Conservation (phyloP, 1,140 invertebrate genomes). For the Drosophila orena region DNA sequence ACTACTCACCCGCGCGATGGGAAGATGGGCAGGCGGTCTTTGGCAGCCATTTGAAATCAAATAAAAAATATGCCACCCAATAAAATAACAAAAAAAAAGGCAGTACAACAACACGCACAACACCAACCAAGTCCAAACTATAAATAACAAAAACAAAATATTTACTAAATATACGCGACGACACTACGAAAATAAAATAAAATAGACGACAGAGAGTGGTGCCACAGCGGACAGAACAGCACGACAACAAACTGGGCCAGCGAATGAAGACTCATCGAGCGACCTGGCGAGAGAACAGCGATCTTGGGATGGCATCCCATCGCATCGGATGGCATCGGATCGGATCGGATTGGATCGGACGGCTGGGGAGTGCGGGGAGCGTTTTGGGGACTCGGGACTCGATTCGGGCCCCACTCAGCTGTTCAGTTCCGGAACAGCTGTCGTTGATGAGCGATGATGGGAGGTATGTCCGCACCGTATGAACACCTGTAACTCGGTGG, state of each 20-base stretch:
- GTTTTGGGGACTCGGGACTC: slow-evolving; percentile 5
- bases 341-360: too few species aligned
- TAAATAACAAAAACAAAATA: slow-evolving; percentile 78
- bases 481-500: neutral
- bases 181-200: slow-evolving; percentile 79
- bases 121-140: slow-evolving; percentile 53
- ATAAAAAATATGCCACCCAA: slow-evolving; percentile 30
- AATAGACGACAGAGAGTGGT: slow-evolving; percentile 30
- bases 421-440: slow-evolving; percentile 40
- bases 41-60: slow-evolving; percentile 91
- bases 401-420: slow-evolving; percentile 26
- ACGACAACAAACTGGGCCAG: slow-evolving; percentile 70
- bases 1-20: slow-evolving; percentile 98
- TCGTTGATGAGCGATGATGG: too few species aligned
- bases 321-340: neutral
- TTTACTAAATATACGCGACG: slow-evolving; percentile 79
- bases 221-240: slow-evolving; percentile 28
- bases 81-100: neutral
- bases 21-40: slow-evolving; percentile 97
- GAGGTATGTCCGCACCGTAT: neutral
- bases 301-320: slow-evolving; percentile 12
- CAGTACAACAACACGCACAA: slow-evolving; percentile 35
- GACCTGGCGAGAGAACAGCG: slow-evolving; percentile 34
- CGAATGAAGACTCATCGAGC: slow-evolving; percentile 34
- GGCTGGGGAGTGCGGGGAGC: neutral